These are phyloP conservation scores for Sialia sialis DNA, from an alignment of 2,113 vertebrate genomes.

Conservation along the genomic window DNA sequence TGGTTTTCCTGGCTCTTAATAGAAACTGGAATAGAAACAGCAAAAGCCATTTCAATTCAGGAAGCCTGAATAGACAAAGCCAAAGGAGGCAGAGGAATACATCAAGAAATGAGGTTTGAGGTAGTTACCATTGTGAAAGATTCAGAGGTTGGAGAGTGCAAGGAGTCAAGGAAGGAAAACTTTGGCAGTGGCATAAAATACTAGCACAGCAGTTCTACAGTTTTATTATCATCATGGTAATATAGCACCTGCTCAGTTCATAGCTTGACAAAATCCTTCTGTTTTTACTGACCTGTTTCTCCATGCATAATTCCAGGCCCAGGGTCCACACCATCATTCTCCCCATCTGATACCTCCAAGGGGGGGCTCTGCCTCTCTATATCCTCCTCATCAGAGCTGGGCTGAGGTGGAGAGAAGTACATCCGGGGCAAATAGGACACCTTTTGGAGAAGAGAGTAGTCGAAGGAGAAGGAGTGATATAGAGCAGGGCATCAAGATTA, in stretches of 20 bases:
- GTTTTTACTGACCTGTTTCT: constrained; percentile 80
- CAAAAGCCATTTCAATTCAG: background rate
- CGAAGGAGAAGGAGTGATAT: background rate
- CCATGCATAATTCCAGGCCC: constrained; percentile 78
- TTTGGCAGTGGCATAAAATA: background rate
- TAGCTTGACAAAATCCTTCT: background rate
- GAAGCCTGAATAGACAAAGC: background rate
- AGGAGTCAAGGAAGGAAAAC: background rate
- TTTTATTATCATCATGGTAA: background rate
- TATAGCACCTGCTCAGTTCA: background rate
- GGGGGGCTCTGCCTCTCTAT: constrained; percentile 86
- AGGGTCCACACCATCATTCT: constrained; percentile 82
- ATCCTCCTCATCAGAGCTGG: constrained; percentile 94
- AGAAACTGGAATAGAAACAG: background rate
- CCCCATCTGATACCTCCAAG: constrained; percentile 93
- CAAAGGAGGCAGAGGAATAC: background rate
- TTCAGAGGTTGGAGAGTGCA: background rate
- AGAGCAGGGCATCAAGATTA: background rate
- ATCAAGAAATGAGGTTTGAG: background rate
- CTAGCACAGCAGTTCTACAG: background rate
- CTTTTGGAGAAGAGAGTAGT: constrained; percentile 32
- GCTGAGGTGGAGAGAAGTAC: constrained; percentile 81
- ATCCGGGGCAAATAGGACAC: constrained; percentile 74
- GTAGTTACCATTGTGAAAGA: background rate
- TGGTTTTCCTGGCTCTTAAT: background rate